Percentiles rank a stretch among this genome's conserved stretches.
Conservation (phyloP, 30 jellyfish, hydroid and myxozoan species). For the Pseudorhiza aurosa region DNA sequence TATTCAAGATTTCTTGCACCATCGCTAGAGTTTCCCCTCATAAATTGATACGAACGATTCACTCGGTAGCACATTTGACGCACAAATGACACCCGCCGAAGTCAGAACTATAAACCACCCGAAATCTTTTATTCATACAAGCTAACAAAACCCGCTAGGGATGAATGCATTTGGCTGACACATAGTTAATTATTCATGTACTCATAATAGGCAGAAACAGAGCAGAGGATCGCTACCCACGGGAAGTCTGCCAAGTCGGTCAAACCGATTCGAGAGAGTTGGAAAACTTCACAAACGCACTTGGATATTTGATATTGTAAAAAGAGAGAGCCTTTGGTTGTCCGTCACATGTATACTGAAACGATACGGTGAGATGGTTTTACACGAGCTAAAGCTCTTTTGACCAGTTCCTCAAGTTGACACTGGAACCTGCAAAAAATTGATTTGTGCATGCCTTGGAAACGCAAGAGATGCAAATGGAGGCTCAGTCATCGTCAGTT, state of each 20-base stretch:
- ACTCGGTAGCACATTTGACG: slow-evolving; percentile 2
- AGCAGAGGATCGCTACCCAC: neutral
- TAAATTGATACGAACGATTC: no score
- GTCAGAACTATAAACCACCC: slow-evolving; percentile 38
- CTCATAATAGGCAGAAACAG: slow-evolving; percentile 42
- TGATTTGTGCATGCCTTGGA: neutral
- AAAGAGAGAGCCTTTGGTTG: no score
- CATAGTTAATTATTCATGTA: slow-evolving; percentile 19
- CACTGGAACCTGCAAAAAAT: neutral
- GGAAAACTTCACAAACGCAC: no score
- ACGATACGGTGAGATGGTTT: no score
- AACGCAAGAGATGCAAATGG: neutral
- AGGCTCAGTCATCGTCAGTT: neutral
- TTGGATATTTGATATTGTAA: no score
- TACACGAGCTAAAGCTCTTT: no score
- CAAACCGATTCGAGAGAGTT: neutral
- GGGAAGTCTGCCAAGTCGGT: neutral
- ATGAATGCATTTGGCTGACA: slow-evolving; percentile 47
- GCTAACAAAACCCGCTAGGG: slow-evolving; percentile 46
- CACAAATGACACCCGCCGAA: slow-evolving; percentile 27
- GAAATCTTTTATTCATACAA: slow-evolving; percentile 32
- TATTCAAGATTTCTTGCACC: no score
- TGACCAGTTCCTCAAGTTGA: no score
- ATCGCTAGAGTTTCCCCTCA: no score
- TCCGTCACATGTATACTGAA: no score